A percentile compares a stretch with the other conserved stretches of the same genome.
Conservation (phyloP, 1,140 invertebrate species). For the Drosophila willistoni region DNA sequence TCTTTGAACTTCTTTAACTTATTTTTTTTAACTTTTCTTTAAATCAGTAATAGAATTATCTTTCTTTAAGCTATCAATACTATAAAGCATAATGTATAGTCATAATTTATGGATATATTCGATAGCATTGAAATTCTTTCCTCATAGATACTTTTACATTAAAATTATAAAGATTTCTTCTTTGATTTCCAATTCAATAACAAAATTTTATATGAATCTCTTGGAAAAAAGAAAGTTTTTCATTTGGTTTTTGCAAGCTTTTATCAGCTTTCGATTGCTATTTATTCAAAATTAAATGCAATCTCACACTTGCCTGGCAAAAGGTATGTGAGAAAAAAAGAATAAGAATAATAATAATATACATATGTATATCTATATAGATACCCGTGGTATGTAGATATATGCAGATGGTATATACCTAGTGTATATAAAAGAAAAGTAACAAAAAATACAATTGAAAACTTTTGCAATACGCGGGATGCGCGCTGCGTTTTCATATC, state of each 20-base stretch:
- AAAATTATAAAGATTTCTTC: neutral
- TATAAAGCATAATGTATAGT: neutral
- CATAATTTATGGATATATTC: neutral
- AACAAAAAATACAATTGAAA: conserved; percentile 76
- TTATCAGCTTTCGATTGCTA: conserved; percentile 61
- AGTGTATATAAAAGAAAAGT: conserved; percentile 15
- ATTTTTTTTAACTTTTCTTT: no score
- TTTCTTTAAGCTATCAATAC: no score
- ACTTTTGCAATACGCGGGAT: conserved; percentile 73
- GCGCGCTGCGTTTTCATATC: conserved; percentile 72
- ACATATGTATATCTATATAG: no score
- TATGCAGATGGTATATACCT: neutral
- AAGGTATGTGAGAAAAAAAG: conserved; percentile 36
- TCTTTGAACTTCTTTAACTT: no score
- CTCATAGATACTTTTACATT: no score
- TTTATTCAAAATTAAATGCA: conserved; percentile 75
- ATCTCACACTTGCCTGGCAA: conserved; percentile 46
- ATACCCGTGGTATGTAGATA: neutral
- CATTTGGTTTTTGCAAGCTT: conserved; percentile 39
- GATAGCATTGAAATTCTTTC: no score
- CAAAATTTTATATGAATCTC: conserved; percentile 44
- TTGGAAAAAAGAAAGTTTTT: conserved; percentile 27
- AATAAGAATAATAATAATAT: neutral
- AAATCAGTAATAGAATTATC: no score
- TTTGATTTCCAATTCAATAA: conserved; percentile 4